Base-by-base conservation (phyloP, 2,888 invertebrate genomes). In the Mayetiola destructor region DNA sequence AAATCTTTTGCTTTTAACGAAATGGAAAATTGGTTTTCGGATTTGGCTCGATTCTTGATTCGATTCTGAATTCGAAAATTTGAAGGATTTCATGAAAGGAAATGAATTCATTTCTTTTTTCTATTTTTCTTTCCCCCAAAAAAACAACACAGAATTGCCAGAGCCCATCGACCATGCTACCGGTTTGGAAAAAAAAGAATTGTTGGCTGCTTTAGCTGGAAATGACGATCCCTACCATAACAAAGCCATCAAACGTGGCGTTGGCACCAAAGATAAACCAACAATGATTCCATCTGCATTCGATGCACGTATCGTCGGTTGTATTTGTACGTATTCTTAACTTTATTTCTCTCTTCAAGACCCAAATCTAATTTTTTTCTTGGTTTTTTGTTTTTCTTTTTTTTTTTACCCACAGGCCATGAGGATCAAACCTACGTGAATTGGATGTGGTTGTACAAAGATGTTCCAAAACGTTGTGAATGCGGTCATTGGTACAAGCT, bases 401-500 rank as follows among this genome's bases (percentile, higher is more conserved):
- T 23, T 56, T 23, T 42, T 20, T 16, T 67, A 61, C 71, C 73
- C 60, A 23, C 69, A 80, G 80, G 80, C 72, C 92, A 96, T 73
- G 93, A 94, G 73, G 96, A 96, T 69, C 81, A 90, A 56, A 84
- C 88, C 58, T 77, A 81, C 61, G 82, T 97, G 63, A 88, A 84
- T 68, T 97, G 93, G 91, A 91, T 96, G 84, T 92, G 93, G 88
- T 75, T 97, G 66, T 85, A 94, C 71, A 80, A 85, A 76, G 95
- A 88, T 37, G 81, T 83, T 64, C 85, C 91, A 60, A 88, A 87
- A 68, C 84, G 95, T 65, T 97, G 96, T 69, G 89, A 88, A 69
- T 97, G 97, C 72, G 97, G 97, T 58, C 84, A 94, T 71, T 95
- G 92, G 92, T 96, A 93, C 78, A 90, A 92, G 76, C 78, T 96